These are phyloP conservation scores for Engraulis encrasicolus DNA, from an alignment of 2,113 vertebrate genomes.

Conservation along the genomic window DNA sequence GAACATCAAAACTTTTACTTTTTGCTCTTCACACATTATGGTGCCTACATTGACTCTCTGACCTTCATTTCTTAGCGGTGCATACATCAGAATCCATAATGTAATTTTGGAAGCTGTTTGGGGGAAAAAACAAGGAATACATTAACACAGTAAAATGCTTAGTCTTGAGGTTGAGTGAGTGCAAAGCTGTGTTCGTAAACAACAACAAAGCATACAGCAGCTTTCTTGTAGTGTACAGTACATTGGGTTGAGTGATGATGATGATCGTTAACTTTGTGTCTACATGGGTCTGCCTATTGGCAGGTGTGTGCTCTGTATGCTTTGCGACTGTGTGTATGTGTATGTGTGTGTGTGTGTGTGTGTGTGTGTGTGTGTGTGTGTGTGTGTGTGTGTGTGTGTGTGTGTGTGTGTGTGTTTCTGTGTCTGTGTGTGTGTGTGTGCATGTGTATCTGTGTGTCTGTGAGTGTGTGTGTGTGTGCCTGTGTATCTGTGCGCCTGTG, in stretches of 20 bases:
- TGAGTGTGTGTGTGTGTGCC: no score
- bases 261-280: neutral
- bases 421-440: no score
- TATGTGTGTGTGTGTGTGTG: no score
- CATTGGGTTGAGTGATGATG: neutral
- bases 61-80: neutral
- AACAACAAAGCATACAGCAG: neutral
- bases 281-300: no score
- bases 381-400: no score
- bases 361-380: no score
- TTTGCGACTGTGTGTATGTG: no score
- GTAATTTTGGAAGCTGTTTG: neutral
- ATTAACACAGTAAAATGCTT: neutral
- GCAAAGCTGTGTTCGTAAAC: neutral
- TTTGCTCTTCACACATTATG: neutral
- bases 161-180: neutral
- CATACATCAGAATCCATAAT: neutral
- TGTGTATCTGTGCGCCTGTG: no score
- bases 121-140: slow-evolving; percentile 2
- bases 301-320: neutral
- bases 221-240: neutral
- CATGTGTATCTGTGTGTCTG: no score
- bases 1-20: neutral
- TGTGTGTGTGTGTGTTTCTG: no score
- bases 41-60: neutral